Conservation (phyloP, 2,113 vertebrate genomes). For the Eulemur macaco region DNA sequence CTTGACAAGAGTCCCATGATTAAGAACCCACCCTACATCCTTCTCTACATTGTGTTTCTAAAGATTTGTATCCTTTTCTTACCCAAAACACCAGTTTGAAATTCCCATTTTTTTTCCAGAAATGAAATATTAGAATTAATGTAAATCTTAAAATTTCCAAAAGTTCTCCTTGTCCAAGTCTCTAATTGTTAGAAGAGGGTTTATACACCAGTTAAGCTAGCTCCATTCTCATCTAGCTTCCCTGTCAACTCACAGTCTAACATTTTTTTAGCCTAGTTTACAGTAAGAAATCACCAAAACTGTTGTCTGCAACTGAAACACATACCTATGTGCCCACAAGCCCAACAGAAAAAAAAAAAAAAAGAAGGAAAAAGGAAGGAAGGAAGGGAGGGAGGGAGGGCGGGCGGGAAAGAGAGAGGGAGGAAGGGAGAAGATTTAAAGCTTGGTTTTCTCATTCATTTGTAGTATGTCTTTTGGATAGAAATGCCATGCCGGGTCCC, state of each 20-base stretch:
- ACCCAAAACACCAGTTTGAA: not conserved
- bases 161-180: not conserved
- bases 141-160: constrained; percentile 19
- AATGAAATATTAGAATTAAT: constrained; percentile 29
- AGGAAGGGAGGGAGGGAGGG: not conserved
- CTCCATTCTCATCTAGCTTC: not conserved
- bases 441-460: not conserved
- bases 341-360: not conserved
- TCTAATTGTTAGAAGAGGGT: not conserved
- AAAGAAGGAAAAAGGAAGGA: not conserved
- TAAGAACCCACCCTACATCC: not conserved
- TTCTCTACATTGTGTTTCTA: not conserved
- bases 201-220: not conserved
- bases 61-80: not conserved
- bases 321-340: not conserved
- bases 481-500: not conserved
- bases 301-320: not conserved
- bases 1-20: not conserved
- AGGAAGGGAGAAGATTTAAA: not conserved
- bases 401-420: rapidly evolving
- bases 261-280: not conserved
- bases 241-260: not conserved
- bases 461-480: not conserved
- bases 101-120: not conserved
- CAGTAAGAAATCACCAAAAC: not conserved